Evolutionary conservation across 2,888 invertebrate species (phyloP).

Genomic region (Crossocerus cetratus): DNA sequence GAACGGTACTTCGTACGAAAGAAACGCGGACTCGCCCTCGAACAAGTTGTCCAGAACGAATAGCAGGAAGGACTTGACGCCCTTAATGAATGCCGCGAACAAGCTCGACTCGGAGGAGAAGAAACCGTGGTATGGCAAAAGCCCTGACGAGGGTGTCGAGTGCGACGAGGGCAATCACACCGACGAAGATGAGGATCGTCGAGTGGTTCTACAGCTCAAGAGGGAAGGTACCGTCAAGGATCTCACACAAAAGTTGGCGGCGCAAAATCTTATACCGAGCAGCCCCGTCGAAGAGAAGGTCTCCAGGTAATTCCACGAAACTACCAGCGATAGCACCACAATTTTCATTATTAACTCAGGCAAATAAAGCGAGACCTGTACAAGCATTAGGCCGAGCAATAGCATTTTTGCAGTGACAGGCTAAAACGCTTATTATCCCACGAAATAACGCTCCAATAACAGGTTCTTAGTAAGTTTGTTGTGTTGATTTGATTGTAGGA

Average conservation of each 20-base stretch:
- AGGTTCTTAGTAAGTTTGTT: not conserved
- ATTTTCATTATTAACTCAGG: not conserved
- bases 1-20: constrained; percentile 70
- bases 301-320: constrained; percentile 69
- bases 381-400: too few species aligned
- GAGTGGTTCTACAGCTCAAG: constrained; percentile 84
- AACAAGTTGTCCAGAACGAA: constrained; percentile 72
- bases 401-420: too few species aligned
- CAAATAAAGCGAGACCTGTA: not conserved
- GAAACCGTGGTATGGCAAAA: constrained; percentile 77
- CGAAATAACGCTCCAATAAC: not conserved
- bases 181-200: constrained; percentile 80
- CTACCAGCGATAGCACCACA: not conserved
- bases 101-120: constrained; percentile 79
- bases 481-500: constrained; percentile 75
- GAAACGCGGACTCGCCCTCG: constrained; percentile 70
- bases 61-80: constrained; percentile 79
- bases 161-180: constrained; percentile 78
- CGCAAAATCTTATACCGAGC: constrained; percentile 81
- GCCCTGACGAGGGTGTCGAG: constrained; percentile 81
- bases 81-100: constrained; percentile 79
- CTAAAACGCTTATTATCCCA: not conserved
- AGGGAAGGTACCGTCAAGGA: constrained; percentile 93
- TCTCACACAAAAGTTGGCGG: constrained; percentile 89
- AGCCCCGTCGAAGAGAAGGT: constrained; percentile 77